These are phyloP conservation scores for Perca schrenkii DNA, from an alignment of 2,113 vertebrate genomes.

Conservation along the genomic window DNA sequence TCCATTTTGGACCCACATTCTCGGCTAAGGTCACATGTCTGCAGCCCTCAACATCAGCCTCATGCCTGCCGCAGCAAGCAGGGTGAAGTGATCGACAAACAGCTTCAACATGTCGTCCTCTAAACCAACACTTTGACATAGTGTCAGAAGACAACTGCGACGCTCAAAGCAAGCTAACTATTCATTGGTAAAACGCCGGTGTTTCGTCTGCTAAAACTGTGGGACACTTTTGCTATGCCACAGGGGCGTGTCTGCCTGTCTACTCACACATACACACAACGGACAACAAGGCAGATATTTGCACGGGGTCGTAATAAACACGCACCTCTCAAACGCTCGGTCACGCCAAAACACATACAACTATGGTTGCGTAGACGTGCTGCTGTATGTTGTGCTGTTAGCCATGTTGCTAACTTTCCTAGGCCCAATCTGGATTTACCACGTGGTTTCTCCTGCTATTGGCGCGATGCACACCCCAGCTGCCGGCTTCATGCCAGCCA, in stretches of 20 bases:
- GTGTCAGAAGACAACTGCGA: neutral
- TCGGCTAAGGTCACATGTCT: conserved; percentile 58
- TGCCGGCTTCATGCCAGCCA: conserved; percentile 70
- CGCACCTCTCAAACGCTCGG: neutral
- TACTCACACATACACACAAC: neutral
- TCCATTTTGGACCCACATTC: conserved; percentile 64
- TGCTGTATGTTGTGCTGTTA: conserved; percentile 46
- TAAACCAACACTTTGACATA: neutral
- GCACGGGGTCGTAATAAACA: neutral
- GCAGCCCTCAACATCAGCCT: conserved; percentile 44
- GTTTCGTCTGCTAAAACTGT: neutral
- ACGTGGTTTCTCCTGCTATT: conserved; percentile 76
- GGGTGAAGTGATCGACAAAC: neutral
- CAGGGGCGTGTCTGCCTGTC: conserved; percentile 70
- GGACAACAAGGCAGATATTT: neutral
- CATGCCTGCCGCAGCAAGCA: conserved; percentile 25
- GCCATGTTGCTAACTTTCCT: conserved; percentile 70
- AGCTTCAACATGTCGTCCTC: neutral
- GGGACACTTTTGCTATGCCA: conserved; percentile 34
- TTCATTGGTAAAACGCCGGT: conserved; percentile 3
- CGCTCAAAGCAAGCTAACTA: neutral
- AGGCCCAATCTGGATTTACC: conserved; percentile 71
- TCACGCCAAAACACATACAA: neutral
- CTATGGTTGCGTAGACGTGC: neutral
- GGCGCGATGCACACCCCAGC: conserved; percentile 62